Conservation (phyloP, 53 echinoderm and acorn worm species). For the Paelopatides confundens region DNA sequence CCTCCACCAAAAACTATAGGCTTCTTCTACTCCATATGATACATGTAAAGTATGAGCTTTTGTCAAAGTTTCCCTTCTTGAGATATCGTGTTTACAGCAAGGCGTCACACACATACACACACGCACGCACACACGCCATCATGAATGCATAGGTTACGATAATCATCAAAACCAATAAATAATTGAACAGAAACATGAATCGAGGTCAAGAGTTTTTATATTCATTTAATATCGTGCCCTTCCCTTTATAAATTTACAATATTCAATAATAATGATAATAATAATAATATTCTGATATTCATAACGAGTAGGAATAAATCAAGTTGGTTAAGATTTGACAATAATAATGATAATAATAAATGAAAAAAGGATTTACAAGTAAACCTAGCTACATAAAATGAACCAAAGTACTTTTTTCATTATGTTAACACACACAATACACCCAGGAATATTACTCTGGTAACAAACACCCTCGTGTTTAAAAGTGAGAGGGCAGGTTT, state of each 20-base stretch:
- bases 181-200: too few relatives aligned
- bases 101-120: too few relatives aligned
- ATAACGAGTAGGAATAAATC: conserved; percentile 41
- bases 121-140: too few relatives aligned
- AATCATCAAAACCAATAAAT: too few relatives aligned
- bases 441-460: neutral
- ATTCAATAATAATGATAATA: conserved; percentile 29
- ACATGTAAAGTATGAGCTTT: too few relatives aligned
- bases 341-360: conserved; percentile 1
- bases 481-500: neutral
- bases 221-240: conserved; percentile 42
- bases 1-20: too few relatives aligned
- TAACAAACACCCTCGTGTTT: neutral
- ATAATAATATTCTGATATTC: conserved; percentile 17
- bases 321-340: conserved; percentile 26
- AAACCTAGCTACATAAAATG: neutral
- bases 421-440: conserved; percentile 8
- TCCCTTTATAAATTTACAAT: conserved; percentile 49
- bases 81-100: too few relatives aligned
- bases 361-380: conserved; percentile 29
- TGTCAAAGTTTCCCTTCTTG: too few relatives aligned
- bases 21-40: too few relatives aligned
- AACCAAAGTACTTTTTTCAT: conserved; percentile 1
- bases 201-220: conserved; percentile 19
- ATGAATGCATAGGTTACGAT: too few relatives aligned